Evolutionary conservation across 2,113 vertebrate genomes (phyloP), one percentile per base, ranked within the genome.

Genomic region (Chunga burmeisteri): DNA sequence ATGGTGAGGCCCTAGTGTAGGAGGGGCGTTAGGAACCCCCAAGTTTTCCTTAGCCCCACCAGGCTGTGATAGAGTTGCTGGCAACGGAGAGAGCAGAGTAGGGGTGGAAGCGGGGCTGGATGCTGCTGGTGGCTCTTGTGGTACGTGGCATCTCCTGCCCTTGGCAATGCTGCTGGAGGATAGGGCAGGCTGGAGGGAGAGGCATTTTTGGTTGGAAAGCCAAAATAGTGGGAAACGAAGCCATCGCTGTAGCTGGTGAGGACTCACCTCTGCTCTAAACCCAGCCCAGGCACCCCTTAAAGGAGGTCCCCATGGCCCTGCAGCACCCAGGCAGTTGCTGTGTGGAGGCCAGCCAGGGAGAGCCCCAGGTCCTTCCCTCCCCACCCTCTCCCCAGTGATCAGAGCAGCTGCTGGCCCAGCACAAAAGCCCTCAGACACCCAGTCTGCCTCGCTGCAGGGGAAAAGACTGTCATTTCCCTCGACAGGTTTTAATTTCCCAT

Each of bases 371-470:
- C 66, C 13, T 29, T 9, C 71, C 17, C 27, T 71, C 30, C 42
- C 13, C 32, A 29, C 4, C 40, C n/a, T 36, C 10, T 63, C 25
- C 30, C 26, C 0, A 0, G 7, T 30, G 36, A 50, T 40, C 27
- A 42, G 63, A 77, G 90, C 52, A 47, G 42, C 42, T 47, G 27
- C 68, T 66, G 46, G 26, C 73, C 42, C 58, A 26, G 56, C 36
- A 40, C 10, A 36, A 2, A 67, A 50, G 40, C 42, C 55, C 46
- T 22, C 59, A 20, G 44, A 58, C 61, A 23, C 26, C 42, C 52
- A 11, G 4, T 2, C 61, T 56, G 40, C 65, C 38, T 74, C 13
- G 4, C 27, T 38, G 38, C 42, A 10, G 4, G 22, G 16, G 17
- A 4, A 27, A 36, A n/a, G 18, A 3, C 42, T 70, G 10, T n/a